Base-by-base conservation (phyloP, 2,113 vertebrate genomes). In the Boulengeromyrus knoepffleri region DNA sequence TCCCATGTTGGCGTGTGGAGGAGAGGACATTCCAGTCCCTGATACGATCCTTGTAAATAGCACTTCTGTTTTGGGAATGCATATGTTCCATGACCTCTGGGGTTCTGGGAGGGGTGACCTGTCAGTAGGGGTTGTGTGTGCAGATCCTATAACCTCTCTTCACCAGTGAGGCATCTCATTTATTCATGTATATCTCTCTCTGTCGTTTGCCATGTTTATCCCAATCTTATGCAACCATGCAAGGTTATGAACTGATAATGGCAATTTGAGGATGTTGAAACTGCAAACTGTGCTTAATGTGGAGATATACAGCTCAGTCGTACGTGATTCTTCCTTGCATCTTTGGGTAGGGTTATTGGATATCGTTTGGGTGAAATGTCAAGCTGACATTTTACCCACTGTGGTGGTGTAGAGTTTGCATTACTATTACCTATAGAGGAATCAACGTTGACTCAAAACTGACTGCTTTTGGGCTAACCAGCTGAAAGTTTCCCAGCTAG, bases 1-100 rank as follows among this genome's bases (percentile, higher is more conserved):
- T 56, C 52, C 12, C 58, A 42, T 90, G 56, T 66, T 83, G 21
- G 45, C 1, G 31, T 36, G 80, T 24, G 19, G 45, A 86, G 74
- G 31, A 58, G 13, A 86, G 45, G 56, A 90, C 84, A 62, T 90
- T 87, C 83, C 84, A 50, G 36, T 46, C 52, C 56, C 85, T 36
- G 21, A 62, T 53, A 62, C 24, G n/a, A 47, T 42, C 46, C 85
- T 31, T 36, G 89, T 85, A 86, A 85, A 85, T 83, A 89, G 74
- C 12, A n/a, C 39, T 47, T 83, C 24, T 85, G 66, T 47, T 84
- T 53, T 86, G 53, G 80, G 39, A 90, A 31, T 31, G 36, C 52
- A 53, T 13, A 31, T 53, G 21, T 31, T 56, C 70, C 53, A 15
- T 86, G 80, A 85, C 77, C 74, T 45, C 80, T 58, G 31, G 47